Conservation (phyloP, 37 sponge, comb jelly and placozoan genomes). For the Beroe forskalii region DNA sequence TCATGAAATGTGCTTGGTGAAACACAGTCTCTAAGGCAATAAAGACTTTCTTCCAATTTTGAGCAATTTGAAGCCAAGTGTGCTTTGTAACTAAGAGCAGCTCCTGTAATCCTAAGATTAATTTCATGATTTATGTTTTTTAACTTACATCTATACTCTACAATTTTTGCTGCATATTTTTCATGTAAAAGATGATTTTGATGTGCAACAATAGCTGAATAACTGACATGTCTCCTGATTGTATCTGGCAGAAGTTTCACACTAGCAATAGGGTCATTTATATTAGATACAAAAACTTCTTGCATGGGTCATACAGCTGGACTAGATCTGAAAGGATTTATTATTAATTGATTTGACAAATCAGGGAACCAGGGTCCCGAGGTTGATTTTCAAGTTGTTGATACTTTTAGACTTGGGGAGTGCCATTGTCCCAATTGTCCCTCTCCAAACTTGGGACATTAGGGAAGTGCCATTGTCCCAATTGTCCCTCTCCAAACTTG, state of each 20-base stretch:
- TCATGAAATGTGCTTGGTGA: neutral
- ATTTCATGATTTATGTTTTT: neutral
- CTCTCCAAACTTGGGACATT: too few species aligned
- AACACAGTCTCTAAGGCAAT: neutral
- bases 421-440: too few species aligned
- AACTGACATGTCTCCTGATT: neutral
- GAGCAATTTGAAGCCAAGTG: neutral
- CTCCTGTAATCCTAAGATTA: neutral
- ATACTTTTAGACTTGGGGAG: too few species aligned
- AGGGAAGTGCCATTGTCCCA: too few species aligned
- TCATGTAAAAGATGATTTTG: constrained; percentile 16
- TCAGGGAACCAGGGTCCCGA: too few species aligned
- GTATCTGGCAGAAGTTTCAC: neutral
- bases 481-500: too few species aligned
- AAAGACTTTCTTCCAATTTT: neutral
- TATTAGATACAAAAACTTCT: neutral
- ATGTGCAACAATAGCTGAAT: neutral
- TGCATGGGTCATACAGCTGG: neutral
- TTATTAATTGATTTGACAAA: too few species aligned
- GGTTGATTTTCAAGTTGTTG: too few species aligned
- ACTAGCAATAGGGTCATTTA: neutral
- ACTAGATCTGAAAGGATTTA: too few species aligned
- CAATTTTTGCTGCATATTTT: constrained; percentile 1
- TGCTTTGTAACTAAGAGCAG: too few species aligned
- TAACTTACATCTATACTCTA: neutral